Evolutionary conservation across 1,140 invertebrate genomes (phyloP).

Genomic region (Drosophila ogumai): DNA sequence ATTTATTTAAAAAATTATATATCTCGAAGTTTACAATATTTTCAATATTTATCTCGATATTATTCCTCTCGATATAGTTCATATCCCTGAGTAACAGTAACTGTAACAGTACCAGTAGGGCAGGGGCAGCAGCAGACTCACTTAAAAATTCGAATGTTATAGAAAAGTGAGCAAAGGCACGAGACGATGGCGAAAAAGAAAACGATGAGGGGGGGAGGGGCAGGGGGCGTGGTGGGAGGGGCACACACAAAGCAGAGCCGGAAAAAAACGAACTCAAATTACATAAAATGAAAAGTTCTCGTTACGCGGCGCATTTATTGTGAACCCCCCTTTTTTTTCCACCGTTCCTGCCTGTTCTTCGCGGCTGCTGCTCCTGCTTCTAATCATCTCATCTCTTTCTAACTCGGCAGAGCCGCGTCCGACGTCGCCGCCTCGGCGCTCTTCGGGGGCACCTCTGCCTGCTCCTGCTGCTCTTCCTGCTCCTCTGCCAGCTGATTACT

Average conservation of each 20-base stretch:
- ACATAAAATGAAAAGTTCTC: conserved; percentile 84
- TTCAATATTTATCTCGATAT: neutral
- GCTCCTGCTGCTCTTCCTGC: neutral
- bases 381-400: conserved; percentile 84
- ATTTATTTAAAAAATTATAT: no score
- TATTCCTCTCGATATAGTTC: neutral
- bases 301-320: conserved; percentile 80
- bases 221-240: neutral
- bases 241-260: conserved; percentile 30
- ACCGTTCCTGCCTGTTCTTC: neutral
- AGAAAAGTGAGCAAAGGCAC: conserved; percentile 77
- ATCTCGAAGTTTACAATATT: neutral
- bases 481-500: conserved; percentile 76
- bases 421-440: conserved; percentile 29
- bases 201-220: conserved; percentile 1
- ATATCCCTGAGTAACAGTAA: neutral
- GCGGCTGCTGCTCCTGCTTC: conserved; percentile 46
- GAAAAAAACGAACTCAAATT: conserved; percentile 73
- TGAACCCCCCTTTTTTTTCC: neutral
- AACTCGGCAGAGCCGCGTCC: conserved; percentile 61
- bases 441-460: conserved; percentile 12
- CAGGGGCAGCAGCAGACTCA: conserved; percentile 51
- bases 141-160: conserved; percentile 83
- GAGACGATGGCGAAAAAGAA: conserved; percentile 24
- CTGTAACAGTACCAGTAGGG: conserved; percentile 5